Evolutionary conservation across 1,140 invertebrate genomes (phyloP).

Genomic region (Thaumetopoea pityocampa): DNA sequence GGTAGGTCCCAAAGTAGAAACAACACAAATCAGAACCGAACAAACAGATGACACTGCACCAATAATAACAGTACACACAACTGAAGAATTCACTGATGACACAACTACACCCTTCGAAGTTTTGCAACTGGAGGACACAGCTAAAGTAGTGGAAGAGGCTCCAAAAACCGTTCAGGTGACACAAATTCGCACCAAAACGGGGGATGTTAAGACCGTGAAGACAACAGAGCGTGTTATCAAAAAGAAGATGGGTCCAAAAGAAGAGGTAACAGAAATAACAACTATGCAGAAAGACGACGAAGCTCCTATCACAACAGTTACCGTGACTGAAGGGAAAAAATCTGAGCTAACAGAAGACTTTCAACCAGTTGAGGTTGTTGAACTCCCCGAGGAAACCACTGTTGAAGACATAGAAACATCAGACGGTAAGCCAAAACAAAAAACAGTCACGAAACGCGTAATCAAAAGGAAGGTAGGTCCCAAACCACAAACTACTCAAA

Average conservation of each 20-base stretch:
- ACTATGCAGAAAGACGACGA: too few species aligned
- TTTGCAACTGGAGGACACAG: too few species aligned
- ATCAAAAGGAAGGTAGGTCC: constrained; percentile 49
- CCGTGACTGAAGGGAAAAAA: too few species aligned
- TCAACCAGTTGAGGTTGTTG: constrained; percentile 10
- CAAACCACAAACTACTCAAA: constrained; percentile 41
- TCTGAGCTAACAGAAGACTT: constrained; percentile 1
- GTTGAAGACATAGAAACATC: constrained; percentile 24
- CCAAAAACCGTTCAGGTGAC: too few species aligned
- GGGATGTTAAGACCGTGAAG: too few species aligned
- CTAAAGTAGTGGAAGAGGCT: too few species aligned
- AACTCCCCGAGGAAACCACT: constrained; percentile 17
- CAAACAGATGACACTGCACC: background rate
- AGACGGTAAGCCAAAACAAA: constrained; percentile 45
- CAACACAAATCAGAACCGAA: constrained; percentile 23
- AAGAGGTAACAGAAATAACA: too few species aligned
- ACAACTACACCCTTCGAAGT: constrained; percentile 9
- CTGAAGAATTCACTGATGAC: constrained; percentile 17
- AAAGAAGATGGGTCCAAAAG: too few species aligned
- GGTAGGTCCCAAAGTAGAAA: constrained; percentile 45
- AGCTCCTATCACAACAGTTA: too few species aligned
- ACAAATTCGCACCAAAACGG: too few species aligned
- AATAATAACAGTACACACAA: background rate
- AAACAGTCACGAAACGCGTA: constrained; percentile 46
- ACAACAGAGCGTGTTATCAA: too few species aligned